Evolutionary conservation across 2,113 vertebrate genomes (phyloP).

Genomic region (Capreolus pygargus): DNA sequence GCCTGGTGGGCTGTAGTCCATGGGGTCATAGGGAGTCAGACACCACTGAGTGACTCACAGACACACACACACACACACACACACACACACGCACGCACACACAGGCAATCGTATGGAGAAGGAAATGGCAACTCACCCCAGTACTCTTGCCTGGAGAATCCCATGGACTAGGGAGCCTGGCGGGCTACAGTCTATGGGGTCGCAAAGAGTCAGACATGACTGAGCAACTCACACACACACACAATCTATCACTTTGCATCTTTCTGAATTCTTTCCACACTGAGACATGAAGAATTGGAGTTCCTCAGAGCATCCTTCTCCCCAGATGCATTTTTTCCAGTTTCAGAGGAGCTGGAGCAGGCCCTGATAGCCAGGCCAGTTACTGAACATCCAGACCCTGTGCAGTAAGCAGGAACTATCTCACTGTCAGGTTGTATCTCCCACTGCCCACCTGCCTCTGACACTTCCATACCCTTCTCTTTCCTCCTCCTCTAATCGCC

Average conservation of each 20-base stretch:
- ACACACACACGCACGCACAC: background rate
- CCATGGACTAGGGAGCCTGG: background rate
- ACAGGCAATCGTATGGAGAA: background rate
- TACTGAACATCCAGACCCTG: fast-evolving
- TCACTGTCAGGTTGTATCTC: background rate
- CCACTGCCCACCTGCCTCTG: background rate
- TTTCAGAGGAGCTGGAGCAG: background rate
- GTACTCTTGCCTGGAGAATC: background rate
- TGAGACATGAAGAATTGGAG: background rate
- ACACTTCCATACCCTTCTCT: background rate
- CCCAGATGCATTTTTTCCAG: background rate
- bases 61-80: background rate
- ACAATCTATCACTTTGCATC: background rate
- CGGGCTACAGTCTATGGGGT: fast-evolving
- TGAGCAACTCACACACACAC: background rate
- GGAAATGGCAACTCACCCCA: background rate
- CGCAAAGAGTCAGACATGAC: background rate
- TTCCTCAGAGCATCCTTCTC: background rate
- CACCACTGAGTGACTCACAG: background rate
- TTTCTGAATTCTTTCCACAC: background rate
- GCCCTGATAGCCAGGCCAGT: fast-evolving
- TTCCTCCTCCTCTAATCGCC: background rate
- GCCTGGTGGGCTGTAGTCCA: background rate
- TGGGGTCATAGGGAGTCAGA: background rate
- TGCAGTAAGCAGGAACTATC: fast-evolving